Evolutionary conservation across 2,888 invertebrate genomes (phyloP), one percentile per base, ranked within the genome.

Genomic region (Calameuta pallipes): DNA sequence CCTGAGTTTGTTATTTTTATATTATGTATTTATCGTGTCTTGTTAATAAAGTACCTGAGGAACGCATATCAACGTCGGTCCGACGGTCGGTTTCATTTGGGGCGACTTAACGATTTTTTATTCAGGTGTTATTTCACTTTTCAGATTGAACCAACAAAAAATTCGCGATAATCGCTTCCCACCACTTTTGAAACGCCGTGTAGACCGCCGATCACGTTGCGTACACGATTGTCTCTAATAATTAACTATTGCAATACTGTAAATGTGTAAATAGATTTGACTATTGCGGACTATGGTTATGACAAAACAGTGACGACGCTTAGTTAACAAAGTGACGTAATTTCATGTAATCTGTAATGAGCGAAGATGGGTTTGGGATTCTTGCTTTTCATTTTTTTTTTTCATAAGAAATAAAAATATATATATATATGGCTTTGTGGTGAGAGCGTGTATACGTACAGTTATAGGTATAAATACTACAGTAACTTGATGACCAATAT

Each of bases 211-310:
- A 71, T 34, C 71, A 12, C 31, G 71, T 11, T 71, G 82, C 82
- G 82, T 15, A 33, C 84, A 86, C 87, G 87, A 88, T 86, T 84
- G 84, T 85, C 81, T 87, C 85, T 89, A 87, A 87, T 23, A 56
- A 56, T 56, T 85, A 88, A 86, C 90, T 90, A 91, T 90, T 91
- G 91, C 91, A 91, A 91, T 91, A 91, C 91, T 91, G 91, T 90
- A 88, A 86, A 88, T 90, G 89, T 89, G 86, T 89, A 89, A 86
- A 85, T 85, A 83, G 83, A 87, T 85, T 85, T 91, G 91, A 91
- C 91, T 91, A 90, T 91, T 91, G 91, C 88, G 88, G 89, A 91
- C 91, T 90, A 71, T 71, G 71, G 71, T 71, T 71, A 31, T 34
- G 71, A 56, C 56, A 23, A 56, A 56, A 56, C 9, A 23, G 56